Evolutionary conservation across 37 sponge, comb jelly and placozoan species (phyloP).

Genomic region (Crambe crambe): DNA sequence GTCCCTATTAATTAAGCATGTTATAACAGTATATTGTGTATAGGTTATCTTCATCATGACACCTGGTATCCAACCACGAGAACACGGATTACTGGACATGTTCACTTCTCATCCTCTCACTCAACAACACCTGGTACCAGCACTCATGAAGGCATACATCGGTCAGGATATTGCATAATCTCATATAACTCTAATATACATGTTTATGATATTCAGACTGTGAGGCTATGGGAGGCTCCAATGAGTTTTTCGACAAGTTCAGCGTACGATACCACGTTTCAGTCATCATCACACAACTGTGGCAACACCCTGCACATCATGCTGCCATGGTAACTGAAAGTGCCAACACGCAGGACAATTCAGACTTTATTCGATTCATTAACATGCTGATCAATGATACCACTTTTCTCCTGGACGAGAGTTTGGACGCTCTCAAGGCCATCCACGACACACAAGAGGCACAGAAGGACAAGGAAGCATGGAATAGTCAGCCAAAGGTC

Average conservation of each 20-base stretch:
- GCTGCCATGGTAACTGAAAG: slow-evolving; percentile 45
- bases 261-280: slow-evolving; percentile 91
- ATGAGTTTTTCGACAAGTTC: slow-evolving; percentile 99
- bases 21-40: background rate
- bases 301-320: slow-evolving; percentile 66
- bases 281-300: slow-evolving; percentile 77
- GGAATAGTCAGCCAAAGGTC: slow-evolving; percentile 79
- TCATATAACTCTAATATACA: background rate
- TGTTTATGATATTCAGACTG: slow-evolving; percentile 42
- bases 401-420: slow-evolving; percentile 95
- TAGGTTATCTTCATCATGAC: slow-evolving; percentile 69
- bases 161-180: slow-evolving; percentile 18
- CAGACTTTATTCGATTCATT: slow-evolving; percentile 79
- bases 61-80: slow-evolving; percentile 48
- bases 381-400: slow-evolving; percentile 98
- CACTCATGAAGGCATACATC: slow-evolving; percentile 75
- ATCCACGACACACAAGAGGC: slow-evolving; percentile 94
- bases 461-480: slow-evolving; percentile 63
- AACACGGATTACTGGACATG: slow-evolving; percentile 42
- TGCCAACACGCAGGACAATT: slow-evolving; percentile 49
- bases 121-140: slow-evolving; percentile 32
- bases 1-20: slow-evolving; percentile 5
- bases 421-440: slow-evolving; percentile 84
- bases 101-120: slow-evolving; percentile 47
- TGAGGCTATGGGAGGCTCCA: slow-evolving; percentile 94